Conservation (phyloP, 2,888 invertebrate species). For the Tridacna crocea region DNA sequence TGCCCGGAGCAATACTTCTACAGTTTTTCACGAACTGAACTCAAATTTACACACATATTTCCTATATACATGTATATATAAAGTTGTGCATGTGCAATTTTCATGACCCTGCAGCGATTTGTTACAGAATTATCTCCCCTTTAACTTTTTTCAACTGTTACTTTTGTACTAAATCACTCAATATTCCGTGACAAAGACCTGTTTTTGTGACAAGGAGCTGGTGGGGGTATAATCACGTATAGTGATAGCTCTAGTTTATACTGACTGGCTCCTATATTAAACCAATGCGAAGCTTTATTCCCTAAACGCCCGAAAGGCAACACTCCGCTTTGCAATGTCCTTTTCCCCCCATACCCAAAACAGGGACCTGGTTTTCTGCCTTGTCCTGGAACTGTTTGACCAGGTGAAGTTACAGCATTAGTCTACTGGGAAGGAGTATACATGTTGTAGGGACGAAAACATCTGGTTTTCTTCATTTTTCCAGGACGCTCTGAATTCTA, state of each 20-base stretch:
- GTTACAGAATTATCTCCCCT: too few species aligned
- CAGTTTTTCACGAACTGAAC: too few species aligned
- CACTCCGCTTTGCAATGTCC: constrained; percentile 12
- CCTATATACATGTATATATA: too few species aligned
- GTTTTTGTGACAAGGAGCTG: too few species aligned
- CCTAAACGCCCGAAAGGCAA: background rate
- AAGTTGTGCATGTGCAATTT: too few species aligned
- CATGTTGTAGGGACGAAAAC: background rate
- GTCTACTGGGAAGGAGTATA: background rate
- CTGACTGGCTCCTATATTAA: background rate
- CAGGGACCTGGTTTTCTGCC: constrained; percentile 3
- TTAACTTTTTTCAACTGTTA: too few species aligned
- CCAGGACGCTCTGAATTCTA: constrained; percentile 9
- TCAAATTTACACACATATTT: too few species aligned
- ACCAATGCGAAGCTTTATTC: background rate
- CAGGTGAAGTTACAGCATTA: background rate
- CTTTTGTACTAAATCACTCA: too few species aligned
- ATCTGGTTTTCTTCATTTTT: background rate
- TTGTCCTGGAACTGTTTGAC: background rate
- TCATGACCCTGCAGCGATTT: too few species aligned
- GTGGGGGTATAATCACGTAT: too few species aligned
- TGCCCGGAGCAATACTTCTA: too few species aligned
- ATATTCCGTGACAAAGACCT: too few species aligned
- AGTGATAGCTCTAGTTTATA: background rate
- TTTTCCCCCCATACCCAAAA: background rate